phyloP scores from a whole-genome alignment of 1,140 invertebrate genomes.

The Araneus ventricosus region DNA sequence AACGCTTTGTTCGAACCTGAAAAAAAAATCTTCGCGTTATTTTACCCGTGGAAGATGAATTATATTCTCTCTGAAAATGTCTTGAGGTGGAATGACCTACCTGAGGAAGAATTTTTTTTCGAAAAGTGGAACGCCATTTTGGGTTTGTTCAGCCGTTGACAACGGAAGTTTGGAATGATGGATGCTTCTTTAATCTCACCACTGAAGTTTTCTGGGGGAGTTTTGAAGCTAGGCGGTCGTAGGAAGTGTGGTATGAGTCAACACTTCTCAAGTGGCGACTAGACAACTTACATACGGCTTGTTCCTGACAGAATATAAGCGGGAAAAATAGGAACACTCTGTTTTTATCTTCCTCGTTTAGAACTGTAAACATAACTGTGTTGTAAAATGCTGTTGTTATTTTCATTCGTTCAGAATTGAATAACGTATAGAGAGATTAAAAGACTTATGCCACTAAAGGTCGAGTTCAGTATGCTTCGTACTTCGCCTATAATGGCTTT shows the following conservation, averaged over 20 bases:
- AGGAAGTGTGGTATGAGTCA: background rate
- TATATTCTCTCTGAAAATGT: background rate
- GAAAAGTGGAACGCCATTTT: slow-evolving; percentile 42
- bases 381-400: too few species aligned
- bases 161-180: slow-evolving; percentile 42
- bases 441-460: too few species aligned
- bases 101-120: background rate
- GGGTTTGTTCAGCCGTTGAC: background rate
- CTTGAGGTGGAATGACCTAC: slow-evolving; percentile 25
- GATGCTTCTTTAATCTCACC: slow-evolving; percentile 31
- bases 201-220: background rate
- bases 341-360: too few species aligned
- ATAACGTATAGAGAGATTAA: too few species aligned
- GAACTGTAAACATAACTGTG: too few species aligned
- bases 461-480: too few species aligned
- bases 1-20: background rate
- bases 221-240: background rate
- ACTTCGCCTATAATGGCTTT: too few species aligned
- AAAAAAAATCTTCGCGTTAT: background rate
- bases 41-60: background rate
- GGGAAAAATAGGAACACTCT: too few species aligned
- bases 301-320: too few species aligned
- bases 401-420: too few species aligned
- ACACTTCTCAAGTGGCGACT: background rate
- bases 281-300: too few species aligned